Base-by-base conservation (phyloP, 2,888 invertebrate genomes). In the Chaetoderma sp. region DNA sequence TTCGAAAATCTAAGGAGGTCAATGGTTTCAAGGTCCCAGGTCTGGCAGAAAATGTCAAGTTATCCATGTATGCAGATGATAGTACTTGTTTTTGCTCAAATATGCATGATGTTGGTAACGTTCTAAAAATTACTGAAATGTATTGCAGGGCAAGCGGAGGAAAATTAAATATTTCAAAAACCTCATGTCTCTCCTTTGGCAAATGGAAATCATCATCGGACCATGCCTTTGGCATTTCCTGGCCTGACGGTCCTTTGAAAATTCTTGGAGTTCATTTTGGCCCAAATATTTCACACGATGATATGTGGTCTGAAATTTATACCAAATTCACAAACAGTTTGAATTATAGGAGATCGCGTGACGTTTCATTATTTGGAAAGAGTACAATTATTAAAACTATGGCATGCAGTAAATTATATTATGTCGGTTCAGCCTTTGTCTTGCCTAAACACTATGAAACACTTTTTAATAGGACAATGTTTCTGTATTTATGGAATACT, bases 171-270 rank as follows among this genome's bases (percentile, higher is more conserved):
- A 56, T 65, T 44, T 49, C 42, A 21, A 72, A 72, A 63, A 63
- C 68, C 16, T 60, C 60, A 42, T 68, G 66, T 8, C 30, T 72
- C 28, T 72, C 49, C 56, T 27, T 66, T 39, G 70, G 72, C 1
- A 66, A 67, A 61, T 72, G 67, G 72, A 62, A 66, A 54, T 56
- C 33, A 45, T 32, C 70, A 13, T 60, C 63, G 4, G 72, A 70
- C 50, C 66, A 68, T 21, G 59, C 63, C 25, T 73, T 70, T 54
- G 72, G 72, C 10, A 70, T 73, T 13, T 18, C 28, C 2, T 52
- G 52, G 52, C 16, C 21, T 18, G 32, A 13, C 21, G 1, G 4
- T 2, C n/a, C 21, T 10, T 33, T 32, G 21, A 18, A 30, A 30
- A 18, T 52, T 52, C 21, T 52, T 10, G 52, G 52, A n/a, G 52